Base-by-base conservation (phyloP, 2,888 invertebrate genomes). In the Aricia artaxerxes region DNA sequence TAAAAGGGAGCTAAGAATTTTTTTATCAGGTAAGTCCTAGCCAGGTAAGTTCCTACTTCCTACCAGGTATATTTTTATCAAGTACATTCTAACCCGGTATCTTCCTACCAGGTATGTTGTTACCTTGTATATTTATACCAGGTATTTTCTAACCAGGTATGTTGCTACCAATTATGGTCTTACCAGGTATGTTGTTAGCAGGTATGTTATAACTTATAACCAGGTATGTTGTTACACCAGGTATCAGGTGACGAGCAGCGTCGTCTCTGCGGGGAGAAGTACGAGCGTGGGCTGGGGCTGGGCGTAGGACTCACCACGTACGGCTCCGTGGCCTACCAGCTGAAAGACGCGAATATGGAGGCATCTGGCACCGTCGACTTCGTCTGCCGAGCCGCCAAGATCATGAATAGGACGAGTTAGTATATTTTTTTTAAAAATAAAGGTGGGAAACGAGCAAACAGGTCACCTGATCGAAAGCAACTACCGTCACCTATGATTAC, bases 341-440 rank as follows among this genome's bases (percentile, higher is more conserved):
- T 97, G 79, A 97, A 97, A 85, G 97, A 97, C 84, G 97, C 97
- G 79, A 97, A 97, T 84, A 95, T 97, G 92, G 97, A 97, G 86
- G 97, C 97, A 0, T 96, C 95, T 1, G 96, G 96, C 9, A 96
- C 96, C 0, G 96, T 96, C 83, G 97, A 97, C 88, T 97, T 97
- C 85, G 95, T 97, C 13, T 96, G 96, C 88, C 95, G 96, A 80
- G 97, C 97, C 0, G 94, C 97, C 77, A 95, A 95, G 85, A 97
- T 97, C 82, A 96, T 97, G 90, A 96, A 96, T 86, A 96, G 96
- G 86, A 97, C 97, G 79, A 96, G 96, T 96, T 86, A 93, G 95
- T 90, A 40, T 40, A 57, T 11, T 57, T 57, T 57, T 57, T 57
- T 13, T 16, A 16, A 57, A 16, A 13, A 53, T 6, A 13, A 57